phyloP scores from a whole-genome alignment of 2,797 vertebrate genomes.

The Remorina albescens region DNA sequence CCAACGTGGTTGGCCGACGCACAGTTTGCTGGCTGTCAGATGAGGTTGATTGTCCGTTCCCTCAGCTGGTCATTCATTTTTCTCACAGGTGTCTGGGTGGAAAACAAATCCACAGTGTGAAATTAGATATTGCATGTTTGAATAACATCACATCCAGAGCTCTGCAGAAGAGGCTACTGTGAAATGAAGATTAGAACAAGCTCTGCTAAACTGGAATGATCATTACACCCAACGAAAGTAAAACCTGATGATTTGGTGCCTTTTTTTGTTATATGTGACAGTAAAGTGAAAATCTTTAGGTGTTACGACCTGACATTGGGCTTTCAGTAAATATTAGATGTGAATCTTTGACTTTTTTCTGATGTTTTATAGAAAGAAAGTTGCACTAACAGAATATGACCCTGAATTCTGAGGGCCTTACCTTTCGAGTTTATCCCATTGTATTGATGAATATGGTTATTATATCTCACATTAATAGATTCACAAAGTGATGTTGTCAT shows the following conservation, averaged over 20 bases:
- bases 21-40: conserved; percentile 88
- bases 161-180: neutral
- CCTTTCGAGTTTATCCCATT: neutral
- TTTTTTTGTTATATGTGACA: neutral
- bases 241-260: neutral
- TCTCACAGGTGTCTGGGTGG: conserved; percentile 69
- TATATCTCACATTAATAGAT: neutral
- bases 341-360: neutral
- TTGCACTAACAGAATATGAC: neutral
- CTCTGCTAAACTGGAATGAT: conserved; percentile 6
- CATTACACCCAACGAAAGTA: neutral
- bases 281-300: neutral
- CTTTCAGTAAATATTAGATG: neutral
- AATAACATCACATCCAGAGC: neutral
- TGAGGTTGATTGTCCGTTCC: conserved; percentile 84
- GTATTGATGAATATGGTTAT: neutral
- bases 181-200: neutral
- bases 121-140: neutral
- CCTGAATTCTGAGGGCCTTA: neutral
- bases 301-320: neutral
- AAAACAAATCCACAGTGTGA: conserved; percentile 30
- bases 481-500: neutral
- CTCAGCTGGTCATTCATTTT: conserved; percentile 80
- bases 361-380: neutral
- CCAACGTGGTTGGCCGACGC: conserved; percentile 81